These are phyloP conservation scores for Nyctibius bracteatus DNA, from an alignment of 2,113 vertebrate species.

Conservation along the genomic window DNA sequence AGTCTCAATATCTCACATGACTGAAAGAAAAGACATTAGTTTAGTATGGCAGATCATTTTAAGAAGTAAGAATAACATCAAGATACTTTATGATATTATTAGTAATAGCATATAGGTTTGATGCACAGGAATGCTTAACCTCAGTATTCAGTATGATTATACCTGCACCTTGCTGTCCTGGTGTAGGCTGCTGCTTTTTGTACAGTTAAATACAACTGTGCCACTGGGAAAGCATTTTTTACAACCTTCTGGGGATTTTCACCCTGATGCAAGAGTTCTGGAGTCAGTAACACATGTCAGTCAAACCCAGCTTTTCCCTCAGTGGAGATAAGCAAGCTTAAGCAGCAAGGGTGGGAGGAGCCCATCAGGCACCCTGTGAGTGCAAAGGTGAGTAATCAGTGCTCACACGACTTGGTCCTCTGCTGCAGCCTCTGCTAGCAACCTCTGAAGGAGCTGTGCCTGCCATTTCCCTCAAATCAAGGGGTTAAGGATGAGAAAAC, in stretches of 20 bases:
- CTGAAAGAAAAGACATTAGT: neutral
- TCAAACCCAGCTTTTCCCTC: neutral
- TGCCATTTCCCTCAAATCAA: neutral
- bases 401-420: neutral
- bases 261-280: neutral
- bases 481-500: neutral
- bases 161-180: neutral
- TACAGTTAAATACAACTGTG: neutral
- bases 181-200: neutral
- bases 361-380: neutral
- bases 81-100: neutral
- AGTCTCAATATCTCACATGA: neutral
- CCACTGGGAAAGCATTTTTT: neutral
- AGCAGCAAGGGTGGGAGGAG: neutral
- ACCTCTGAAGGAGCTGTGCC: neutral
- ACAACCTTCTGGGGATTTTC: neutral
- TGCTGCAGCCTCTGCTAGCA: neutral
- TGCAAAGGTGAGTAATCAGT: neutral
- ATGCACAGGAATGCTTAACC: neutral
- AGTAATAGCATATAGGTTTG: neutral
- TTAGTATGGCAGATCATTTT: neutral
- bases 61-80: neutral
- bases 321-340: neutral
- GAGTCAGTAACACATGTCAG: neutral
- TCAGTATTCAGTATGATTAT: neutral